Base-by-base conservation (phyloP, 1,140 invertebrate genomes). In the Dinoponera quadriceps region DNA sequence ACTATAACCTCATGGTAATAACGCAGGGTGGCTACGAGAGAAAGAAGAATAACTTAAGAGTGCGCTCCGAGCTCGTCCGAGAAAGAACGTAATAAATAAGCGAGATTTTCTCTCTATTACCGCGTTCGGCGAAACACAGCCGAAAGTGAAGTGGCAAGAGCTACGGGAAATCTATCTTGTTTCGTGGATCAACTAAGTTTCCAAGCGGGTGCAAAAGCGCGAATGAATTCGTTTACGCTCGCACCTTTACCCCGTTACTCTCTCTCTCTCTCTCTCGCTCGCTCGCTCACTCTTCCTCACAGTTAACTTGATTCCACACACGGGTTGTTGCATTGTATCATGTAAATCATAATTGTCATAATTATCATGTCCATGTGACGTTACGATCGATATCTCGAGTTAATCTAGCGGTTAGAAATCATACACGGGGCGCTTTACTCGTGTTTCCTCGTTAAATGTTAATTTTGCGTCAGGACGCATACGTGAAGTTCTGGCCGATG, bases 301-400 rank as follows among this genome's bases (percentile, higher is more conserved):
- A 89, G 88, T 88, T 90, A 91, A 59, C 86, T 90, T 88, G 57
- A 87, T 83, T 82, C 85, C 81, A 73, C 82, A 71, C 82, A 73
- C 44, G 2, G n/a, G 7, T 51, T 77, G 65, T 86, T 81, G 68
- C 78, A 85, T 91, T 88, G 89, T 68, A 78, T 9, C 25, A 49
- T 74, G 51, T 87, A 89, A 83, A 66, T 92, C 85, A 65, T 91
- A 88, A 38, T 66, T 77, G 38, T 13, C n/a, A 69, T 69, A 85
- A 86, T 57, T 68, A 81, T 85, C 66, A 86, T 85, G 22, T 60
- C 82, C 51, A 66, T 75, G 18, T 25, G 60, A 62, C 63, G 49
- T 89, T 87, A 87, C 22, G 84, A 60, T 71, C 65, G 77, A 83
- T 68, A 75, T 83, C n/a, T n/a, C 49, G 81, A 11, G 38, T 88